Percentiles rank a stretch among this genome's conserved stretches.
These are phyloP conservation scores for Agriotes lineatus DNA, from an alignment of 2,888 invertebrate species.

Conservation along the genomic window DNA sequence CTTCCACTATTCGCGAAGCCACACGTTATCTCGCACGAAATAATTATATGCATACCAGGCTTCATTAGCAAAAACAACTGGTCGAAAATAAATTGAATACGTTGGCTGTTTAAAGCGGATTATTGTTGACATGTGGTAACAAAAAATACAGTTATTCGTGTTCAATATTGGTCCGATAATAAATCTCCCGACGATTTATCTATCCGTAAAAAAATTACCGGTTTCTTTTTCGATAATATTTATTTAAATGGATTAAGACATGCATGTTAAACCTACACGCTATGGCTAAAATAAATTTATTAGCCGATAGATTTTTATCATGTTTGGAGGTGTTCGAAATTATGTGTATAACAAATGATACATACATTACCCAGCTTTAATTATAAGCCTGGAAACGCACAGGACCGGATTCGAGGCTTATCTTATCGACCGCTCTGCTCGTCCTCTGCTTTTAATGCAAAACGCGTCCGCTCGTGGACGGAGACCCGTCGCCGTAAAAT, in stretches of 20 bases:
- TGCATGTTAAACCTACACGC: slow-evolving; percentile 54
- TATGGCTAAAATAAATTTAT: slow-evolving; percentile 52
- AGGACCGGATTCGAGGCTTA: slow-evolving; percentile 36
- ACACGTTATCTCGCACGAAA: slow-evolving; percentile 13
- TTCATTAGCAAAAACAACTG: slow-evolving; percentile 25
- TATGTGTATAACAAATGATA: slow-evolving; percentile 52
- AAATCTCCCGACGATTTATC: slow-evolving; percentile 39
- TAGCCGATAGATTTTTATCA: slow-evolving; percentile 48
- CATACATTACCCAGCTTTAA: slow-evolving; percentile 50
- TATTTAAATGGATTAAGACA: slow-evolving; percentile 58
- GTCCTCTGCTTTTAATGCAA: slow-evolving; percentile 7
- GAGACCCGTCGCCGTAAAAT: not conserved
- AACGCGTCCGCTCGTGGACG: not conserved
- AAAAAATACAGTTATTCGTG: slow-evolving; percentile 38
- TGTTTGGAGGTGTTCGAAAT: slow-evolving; percentile 53
- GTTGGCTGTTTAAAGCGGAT: slow-evolving; percentile 1
- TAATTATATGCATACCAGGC: slow-evolving; percentile 27
- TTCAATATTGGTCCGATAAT: slow-evolving; percentile 40
- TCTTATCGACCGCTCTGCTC: slow-evolving; percentile 6
- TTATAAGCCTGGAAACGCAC: slow-evolving; percentile 37
- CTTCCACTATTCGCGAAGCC: slow-evolving; percentile 26
- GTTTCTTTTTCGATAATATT: slow-evolving; percentile 46
- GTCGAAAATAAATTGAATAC: slow-evolving; percentile 29
- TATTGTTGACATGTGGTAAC: slow-evolving; percentile 37
- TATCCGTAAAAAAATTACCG: slow-evolving; percentile 40